These are phyloP conservation scores for Xerus inauris DNA, from an alignment of 2,113 vertebrate genomes.

Conservation along the genomic window DNA sequence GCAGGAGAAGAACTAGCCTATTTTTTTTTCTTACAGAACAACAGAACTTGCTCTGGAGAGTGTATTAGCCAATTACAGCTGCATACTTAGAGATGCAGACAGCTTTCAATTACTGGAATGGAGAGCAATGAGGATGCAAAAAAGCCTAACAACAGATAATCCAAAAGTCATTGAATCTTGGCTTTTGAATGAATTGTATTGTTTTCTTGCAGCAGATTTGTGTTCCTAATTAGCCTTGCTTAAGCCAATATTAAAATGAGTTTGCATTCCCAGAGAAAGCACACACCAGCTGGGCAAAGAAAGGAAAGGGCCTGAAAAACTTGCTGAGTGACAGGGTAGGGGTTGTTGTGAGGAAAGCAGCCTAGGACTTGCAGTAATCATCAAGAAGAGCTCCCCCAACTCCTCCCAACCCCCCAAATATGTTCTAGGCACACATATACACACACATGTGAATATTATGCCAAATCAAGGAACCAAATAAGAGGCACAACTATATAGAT, in stretches of 20 bases:
- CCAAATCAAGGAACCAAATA: neutral
- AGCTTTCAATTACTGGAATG: conserved; percentile 21
- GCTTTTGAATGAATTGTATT: conserved; percentile 60
- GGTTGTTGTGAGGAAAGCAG: neutral
- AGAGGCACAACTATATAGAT: neutral
- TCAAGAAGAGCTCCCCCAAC: neutral
- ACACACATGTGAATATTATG: neutral
- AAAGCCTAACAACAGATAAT: conserved; percentile 34
- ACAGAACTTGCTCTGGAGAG: conserved; percentile 37
- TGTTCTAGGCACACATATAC: neutral
- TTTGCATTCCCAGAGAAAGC: conserved; percentile 66
- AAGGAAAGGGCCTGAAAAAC: neutral
- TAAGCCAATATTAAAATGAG: conserved; percentile 74
- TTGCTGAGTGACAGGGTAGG: neutral
- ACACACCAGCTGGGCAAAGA: conserved; percentile 63
- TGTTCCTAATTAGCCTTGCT: conserved; percentile 70
- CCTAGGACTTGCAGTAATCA: neutral
- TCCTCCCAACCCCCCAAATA: neutral
- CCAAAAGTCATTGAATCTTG: conserved; percentile 61
- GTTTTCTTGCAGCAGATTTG: conserved; percentile 73
- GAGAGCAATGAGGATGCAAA: neutral
- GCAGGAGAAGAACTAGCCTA: neutral
- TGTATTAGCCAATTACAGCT: conserved; percentile 14
- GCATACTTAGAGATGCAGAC: neutral
- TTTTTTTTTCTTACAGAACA: conserved; percentile 39